phyloP scores from a whole-genome alignment of 2,113 vertebrate species.

The Ivindomyrus marchei region DNA sequence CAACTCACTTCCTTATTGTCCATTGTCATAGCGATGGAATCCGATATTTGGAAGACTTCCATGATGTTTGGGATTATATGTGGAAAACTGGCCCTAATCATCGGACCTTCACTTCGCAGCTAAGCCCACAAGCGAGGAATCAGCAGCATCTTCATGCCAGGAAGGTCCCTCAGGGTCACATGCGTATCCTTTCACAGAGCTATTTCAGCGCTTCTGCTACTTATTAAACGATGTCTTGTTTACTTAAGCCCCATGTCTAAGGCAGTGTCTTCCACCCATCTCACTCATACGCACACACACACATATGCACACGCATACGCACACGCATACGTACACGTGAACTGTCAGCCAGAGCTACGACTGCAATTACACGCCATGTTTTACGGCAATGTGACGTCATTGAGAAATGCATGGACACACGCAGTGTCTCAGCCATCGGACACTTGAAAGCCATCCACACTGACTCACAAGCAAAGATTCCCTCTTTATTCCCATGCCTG shows the following conservation, averaged over 20 bases:
- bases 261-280: conserved; percentile 45
- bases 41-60: neutral
- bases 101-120: too few species aligned
- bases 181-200: neutral
- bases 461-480: neutral
- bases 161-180: neutral
- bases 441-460: neutral
- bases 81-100: neutral
- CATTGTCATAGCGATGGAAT: neutral
- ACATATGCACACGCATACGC: neutral
- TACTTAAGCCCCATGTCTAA: conserved; percentile 45
- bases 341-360: neutral
- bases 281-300: conserved; percentile 21
- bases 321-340: neutral
- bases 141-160: neutral
- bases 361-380: neutral
- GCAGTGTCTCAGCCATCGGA: neutral
- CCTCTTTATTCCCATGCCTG: neutral
- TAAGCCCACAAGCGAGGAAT: neutral
- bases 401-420: neutral
- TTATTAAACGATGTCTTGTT: conserved; percentile 29
- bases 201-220: neutral
- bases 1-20: neutral
- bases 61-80: neutral
- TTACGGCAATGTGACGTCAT: neutral